These are phyloP conservation scores for Laticauda colubrina DNA, from an alignment of 2,113 vertebrate genomes.

Conservation along the genomic window DNA sequence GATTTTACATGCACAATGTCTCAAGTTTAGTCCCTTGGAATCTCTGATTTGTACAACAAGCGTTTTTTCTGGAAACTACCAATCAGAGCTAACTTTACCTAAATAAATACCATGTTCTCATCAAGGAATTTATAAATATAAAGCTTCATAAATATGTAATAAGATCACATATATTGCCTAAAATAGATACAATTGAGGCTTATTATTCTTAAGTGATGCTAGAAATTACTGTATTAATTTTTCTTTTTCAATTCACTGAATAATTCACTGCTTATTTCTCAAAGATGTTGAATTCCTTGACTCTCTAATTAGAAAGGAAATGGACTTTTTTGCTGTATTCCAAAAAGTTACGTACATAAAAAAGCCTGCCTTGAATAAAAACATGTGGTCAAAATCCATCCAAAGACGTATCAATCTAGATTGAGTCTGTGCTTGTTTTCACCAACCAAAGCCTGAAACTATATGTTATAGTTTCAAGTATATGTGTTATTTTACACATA, in stretches of 20 bases:
- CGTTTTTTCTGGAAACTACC: not conserved
- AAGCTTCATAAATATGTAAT: not conserved
- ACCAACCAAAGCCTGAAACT: constrained; percentile 65
- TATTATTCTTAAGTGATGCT: constrained; percentile 35
- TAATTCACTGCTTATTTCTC: constrained; percentile 34
- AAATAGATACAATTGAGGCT: not conserved
- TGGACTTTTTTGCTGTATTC: constrained; percentile 44
- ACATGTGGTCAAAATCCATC: constrained; percentile 65
- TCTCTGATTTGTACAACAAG: not conserved
- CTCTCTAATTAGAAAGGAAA: constrained; percentile 55
- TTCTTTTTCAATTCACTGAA: constrained; percentile 41
- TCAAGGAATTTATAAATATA: not conserved
- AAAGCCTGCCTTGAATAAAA: constrained; percentile 65
- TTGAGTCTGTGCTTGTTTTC: constrained; percentile 63
- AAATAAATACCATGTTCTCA: not conserved
- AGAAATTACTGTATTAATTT: constrained; percentile 9
- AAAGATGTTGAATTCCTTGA: constrained; percentile 54
- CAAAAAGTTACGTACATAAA: constrained; percentile 57
- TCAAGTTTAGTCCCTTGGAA: not conserved
- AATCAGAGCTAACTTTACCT: not conserved
- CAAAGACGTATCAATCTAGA: constrained; percentile 65
- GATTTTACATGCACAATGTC: not conserved
- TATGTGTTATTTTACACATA: constrained; percentile 52
- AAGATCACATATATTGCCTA: not conserved
- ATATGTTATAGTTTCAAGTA: constrained; percentile 59